These are phyloP conservation scores for Dolichoris vasculosae DNA, from an alignment of 1,140 invertebrate genomes.

Conservation along the genomic window DNA sequence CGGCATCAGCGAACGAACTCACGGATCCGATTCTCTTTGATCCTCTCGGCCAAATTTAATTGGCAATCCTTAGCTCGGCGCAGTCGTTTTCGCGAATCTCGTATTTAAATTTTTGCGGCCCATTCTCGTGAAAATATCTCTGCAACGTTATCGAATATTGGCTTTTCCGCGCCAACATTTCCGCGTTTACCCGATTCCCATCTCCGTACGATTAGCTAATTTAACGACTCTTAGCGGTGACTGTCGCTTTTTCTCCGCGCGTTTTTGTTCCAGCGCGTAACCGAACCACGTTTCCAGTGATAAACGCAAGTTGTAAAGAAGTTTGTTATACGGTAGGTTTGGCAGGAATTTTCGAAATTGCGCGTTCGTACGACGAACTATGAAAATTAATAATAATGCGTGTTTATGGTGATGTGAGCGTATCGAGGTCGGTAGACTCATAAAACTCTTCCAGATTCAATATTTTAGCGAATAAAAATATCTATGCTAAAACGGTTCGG, in stretches of 20 bases:
- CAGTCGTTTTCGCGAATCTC: neutral
- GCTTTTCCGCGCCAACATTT: neutral
- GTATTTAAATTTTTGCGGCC: neutral
- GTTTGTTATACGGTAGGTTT: neutral
- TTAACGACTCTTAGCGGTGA: neutral
- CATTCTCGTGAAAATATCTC: neutral
- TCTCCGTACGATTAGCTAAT: constrained; percentile 1
- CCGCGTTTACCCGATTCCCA: neutral
- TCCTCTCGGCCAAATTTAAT: constrained; percentile 43
- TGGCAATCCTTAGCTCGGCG: constrained; percentile 36
- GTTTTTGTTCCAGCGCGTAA: neutral
- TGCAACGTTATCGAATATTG: constrained; percentile 15
- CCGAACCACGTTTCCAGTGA: neutral
- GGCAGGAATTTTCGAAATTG: constrained; percentile 10
- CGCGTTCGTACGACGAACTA: neutral
- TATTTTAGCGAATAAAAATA: constrained; percentile 4
- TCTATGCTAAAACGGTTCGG: neutral
- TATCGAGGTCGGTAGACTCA: neutral
- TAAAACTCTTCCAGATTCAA: constrained; percentile 17
- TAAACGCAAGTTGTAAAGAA: constrained; percentile 26
- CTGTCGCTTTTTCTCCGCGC: neutral
- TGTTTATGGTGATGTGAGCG: neutral
- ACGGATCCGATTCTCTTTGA: constrained; percentile 41
- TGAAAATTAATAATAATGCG: constrained; percentile 25
- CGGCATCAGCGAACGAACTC: neutral